Percentiles rank a stretch among this genome's conserved stretches.
phyloP scores from a whole-genome alignment of 2,797 vertebrate genomes.

The Micrastur ruficollis region DNA sequence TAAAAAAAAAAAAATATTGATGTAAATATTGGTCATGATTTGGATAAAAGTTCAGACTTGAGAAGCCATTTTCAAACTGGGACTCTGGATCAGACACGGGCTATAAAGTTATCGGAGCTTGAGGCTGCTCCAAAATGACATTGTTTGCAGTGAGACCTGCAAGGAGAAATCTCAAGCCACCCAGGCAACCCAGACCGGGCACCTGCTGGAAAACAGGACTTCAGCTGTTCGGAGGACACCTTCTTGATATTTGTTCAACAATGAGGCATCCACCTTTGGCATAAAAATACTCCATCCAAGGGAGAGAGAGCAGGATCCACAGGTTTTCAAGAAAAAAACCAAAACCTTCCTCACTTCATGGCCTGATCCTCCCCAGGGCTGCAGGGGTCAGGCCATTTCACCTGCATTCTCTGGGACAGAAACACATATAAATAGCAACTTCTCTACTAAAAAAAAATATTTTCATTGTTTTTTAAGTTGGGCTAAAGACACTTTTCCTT shows the following conservation, averaged over 20 bases:
- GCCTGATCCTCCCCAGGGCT: not conserved
- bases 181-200: not conserved
- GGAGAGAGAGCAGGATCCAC: not conserved
- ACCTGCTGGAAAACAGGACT: not conserved
- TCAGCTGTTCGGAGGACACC: not conserved
- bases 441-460: not conserved
- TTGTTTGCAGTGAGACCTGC: not conserved
- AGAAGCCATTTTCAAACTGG: not conserved
- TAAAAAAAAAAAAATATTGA: not conserved
- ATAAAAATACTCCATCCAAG: not conserved
- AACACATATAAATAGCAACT: not conserved
- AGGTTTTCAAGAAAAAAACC: not conserved
- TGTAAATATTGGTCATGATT: fast-evolving
- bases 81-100: fast-evolving
- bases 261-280: not conserved
- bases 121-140: not conserved
- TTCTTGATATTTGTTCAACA: not conserved
- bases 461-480: not conserved
- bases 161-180: not conserved
- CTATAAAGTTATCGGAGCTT: not conserved
- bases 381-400: not conserved
- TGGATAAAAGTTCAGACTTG: not conserved
- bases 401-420: not conserved
- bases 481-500: not conserved
- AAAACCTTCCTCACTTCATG: not conserved